Conservation (phyloP, 2,888 invertebrate genomes). For the Geophilus truncorum region DNA sequence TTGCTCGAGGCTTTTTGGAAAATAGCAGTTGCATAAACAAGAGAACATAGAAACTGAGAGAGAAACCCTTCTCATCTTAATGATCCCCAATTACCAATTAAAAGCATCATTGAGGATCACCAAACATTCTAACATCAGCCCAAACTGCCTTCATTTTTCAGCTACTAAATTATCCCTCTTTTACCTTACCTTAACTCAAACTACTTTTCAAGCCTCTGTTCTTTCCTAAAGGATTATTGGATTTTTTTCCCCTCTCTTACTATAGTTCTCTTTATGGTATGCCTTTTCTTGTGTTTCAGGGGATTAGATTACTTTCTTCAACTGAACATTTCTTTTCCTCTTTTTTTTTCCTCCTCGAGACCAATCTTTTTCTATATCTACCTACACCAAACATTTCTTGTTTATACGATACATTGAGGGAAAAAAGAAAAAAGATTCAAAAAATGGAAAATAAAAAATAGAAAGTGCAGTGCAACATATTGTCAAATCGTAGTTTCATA, state of each 20-base stretch:
- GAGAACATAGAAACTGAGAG: background rate
- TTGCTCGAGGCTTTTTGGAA: background rate
- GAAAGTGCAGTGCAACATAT: background rate
- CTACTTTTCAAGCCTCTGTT: conserved; percentile 22
- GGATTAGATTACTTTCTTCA: conserved; percentile 21
- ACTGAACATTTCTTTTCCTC: background rate
- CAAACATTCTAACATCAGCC: background rate
- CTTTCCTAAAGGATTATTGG: conserved; percentile 1
- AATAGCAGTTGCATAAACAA: conserved; percentile 25
- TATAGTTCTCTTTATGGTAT: background rate
- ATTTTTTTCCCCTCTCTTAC: background rate
- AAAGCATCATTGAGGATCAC: conserved; percentile 27
- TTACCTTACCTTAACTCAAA: background rate
- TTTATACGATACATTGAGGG: background rate
- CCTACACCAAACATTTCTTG: background rate
- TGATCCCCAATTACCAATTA: conserved; percentile 27
- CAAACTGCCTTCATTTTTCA: conserved; percentile 18
- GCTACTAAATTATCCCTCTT: background rate
- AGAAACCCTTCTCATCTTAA: background rate
- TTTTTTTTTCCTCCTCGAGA: background rate
- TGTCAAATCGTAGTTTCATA: conserved; percentile 3
- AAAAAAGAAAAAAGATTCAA: background rate
- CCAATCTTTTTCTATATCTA: background rate
- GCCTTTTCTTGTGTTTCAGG: conserved; percentile 24
- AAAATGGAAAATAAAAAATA: background rate